Percentiles rank a stretch among this genome's conserved stretches.
These are phyloP conservation scores for Ommatoiulus sabulosus DNA, from an alignment of 2,888 invertebrate species.

Conservation along the genomic window DNA sequence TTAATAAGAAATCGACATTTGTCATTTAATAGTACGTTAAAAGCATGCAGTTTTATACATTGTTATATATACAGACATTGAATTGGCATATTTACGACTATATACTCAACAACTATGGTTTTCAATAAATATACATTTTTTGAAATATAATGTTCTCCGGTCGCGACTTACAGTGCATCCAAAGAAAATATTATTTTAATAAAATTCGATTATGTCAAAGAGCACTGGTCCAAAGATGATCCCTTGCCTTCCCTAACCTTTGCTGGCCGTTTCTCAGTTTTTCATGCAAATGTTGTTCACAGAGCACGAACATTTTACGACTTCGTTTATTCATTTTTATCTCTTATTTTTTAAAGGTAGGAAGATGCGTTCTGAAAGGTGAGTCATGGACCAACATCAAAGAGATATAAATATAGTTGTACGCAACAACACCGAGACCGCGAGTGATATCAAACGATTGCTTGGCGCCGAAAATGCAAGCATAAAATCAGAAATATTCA, in stretches of 20 bases:
- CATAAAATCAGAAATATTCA: conserved; percentile 35
- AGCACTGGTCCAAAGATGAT: neutral
- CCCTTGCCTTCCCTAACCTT: too few species aligned
- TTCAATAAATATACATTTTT: too few species aligned
- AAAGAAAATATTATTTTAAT: too few species aligned
- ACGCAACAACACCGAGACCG: conserved; percentile 1
- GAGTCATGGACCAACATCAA: neutral
- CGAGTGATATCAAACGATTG: conserved; percentile 24
- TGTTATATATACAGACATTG: too few species aligned
- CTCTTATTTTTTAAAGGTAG: neutral
- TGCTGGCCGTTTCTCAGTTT: neutral
- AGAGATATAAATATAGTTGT: conserved; percentile 3
- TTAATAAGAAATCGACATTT: too few species aligned
- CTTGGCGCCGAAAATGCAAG: neutral
- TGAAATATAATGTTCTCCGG: too few species aligned
- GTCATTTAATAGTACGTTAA: too few species aligned
- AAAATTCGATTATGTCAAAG: too few species aligned
- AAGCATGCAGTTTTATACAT: too few species aligned
- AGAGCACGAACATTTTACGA: neutral
- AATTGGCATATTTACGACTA: too few species aligned
- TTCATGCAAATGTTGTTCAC: neutral
- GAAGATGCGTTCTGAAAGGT: neutral
- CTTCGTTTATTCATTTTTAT: neutral
- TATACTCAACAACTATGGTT: too few species aligned
- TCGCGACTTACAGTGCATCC: too few species aligned